phyloP scores from a whole-genome alignment of 2,888 invertebrate genomes.

The Nemotelus pantherinus region DNA sequence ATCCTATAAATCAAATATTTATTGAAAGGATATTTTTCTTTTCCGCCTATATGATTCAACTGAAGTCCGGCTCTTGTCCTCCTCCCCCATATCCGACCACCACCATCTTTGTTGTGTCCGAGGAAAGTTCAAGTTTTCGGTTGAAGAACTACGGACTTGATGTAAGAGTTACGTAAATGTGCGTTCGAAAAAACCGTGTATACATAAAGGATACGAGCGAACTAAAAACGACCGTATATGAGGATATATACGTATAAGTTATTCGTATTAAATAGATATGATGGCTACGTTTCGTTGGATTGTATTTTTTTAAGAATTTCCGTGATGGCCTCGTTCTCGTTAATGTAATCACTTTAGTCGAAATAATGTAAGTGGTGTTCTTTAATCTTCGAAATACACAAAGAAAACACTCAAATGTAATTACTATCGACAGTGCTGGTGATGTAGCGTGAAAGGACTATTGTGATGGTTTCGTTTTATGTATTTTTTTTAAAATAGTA shows the following conservation, averaged over 20 bases:
- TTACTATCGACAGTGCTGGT: slow-evolving; percentile 3
- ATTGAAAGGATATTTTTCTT: slow-evolving; percentile 48
- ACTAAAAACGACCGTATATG: background rate
- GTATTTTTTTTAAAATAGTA: slow-evolving; percentile 4
- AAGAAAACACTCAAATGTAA: slow-evolving; percentile 40
- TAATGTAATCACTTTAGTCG: slow-evolving; percentile 42
- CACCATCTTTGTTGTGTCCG: slow-evolving; percentile 24
- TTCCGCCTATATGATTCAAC: slow-evolving; percentile 34
- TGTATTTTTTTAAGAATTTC: slow-evolving; percentile 34
- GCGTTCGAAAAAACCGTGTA: slow-evolving; percentile 9
- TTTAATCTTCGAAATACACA: slow-evolving; percentile 42
- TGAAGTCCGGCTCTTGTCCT: background rate
- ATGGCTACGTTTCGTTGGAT: slow-evolving; percentile 8
- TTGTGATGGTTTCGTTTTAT: slow-evolving; percentile 2
- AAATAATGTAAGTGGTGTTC: slow-evolving; percentile 24
- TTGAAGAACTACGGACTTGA: slow-evolving; percentile 27
- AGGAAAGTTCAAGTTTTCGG: slow-evolving; percentile 29
- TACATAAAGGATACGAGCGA: slow-evolving; percentile 11
- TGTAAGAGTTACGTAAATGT: slow-evolving; percentile 37
- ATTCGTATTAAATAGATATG: background rate
- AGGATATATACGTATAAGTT: background rate
- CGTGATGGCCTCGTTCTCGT: slow-evolving; percentile 23
- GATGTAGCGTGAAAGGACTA: background rate
- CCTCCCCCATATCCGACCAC: background rate
- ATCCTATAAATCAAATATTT: slow-evolving; percentile 52